These are phyloP conservation scores for Zalophus californianus DNA, from an alignment of 2,797 vertebrate species.

Conservation along the genomic window DNA sequence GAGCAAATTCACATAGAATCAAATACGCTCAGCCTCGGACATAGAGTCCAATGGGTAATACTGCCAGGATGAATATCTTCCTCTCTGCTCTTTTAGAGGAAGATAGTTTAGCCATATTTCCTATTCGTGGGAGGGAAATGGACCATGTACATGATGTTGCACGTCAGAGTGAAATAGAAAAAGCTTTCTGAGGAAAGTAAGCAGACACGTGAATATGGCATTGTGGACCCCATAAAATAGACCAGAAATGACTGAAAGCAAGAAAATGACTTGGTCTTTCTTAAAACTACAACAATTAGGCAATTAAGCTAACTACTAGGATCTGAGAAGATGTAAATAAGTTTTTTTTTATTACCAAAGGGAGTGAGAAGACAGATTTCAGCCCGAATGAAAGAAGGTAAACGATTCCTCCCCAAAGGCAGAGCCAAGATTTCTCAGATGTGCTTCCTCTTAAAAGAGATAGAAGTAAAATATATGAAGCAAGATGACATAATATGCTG, in stretches of 20 bases:
- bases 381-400: conserved; percentile 74
- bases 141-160: conserved; percentile 7
- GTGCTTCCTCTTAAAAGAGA: conserved; percentile 82
- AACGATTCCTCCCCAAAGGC: conserved; percentile 79
- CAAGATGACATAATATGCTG: conserved; percentile 80
- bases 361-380: conserved; percentile 81
- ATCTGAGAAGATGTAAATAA: conserved; percentile 80
- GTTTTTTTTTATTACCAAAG: conserved; percentile 82
- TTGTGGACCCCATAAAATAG: conserved; percentile 66
- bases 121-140: conserved; percentile 49
- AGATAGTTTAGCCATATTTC: neutral
- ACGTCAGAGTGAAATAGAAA: conserved; percentile 58
- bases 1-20: conserved; percentile 31
- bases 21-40: neutral
- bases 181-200: conserved; percentile 73
- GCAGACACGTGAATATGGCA: conserved; percentile 60
- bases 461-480: conserved; percentile 82
- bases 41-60: neutral
- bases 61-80: conserved; percentile 46
- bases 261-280: conserved; percentile 71
- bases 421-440: conserved; percentile 85
- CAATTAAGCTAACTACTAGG: conserved; percentile 74
- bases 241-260: conserved; percentile 72
- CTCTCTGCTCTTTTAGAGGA: conserved; percentile 21
- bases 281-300: conserved; percentile 76